Evolutionary conservation across 2,888 invertebrate genomes (phyloP).

Genomic region (Neoaliturus tenellus): DNA sequence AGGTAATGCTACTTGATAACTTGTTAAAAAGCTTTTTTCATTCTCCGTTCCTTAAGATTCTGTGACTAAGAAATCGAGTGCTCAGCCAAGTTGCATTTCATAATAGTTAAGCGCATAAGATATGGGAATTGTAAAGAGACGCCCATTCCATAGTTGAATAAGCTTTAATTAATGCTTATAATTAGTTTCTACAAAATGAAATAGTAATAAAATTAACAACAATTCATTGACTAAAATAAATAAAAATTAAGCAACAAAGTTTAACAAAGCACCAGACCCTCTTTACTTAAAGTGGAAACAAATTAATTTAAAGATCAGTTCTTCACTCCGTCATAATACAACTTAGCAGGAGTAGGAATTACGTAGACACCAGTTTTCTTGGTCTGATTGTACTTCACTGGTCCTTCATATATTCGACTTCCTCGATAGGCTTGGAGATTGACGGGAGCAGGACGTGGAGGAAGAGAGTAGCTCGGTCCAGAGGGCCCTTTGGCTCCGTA

Average conservation of each 20-base stretch:
- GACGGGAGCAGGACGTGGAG: background rate
- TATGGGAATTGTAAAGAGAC: no score
- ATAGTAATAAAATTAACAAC: no score
- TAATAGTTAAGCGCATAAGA: no score
- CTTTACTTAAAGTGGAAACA: background rate
- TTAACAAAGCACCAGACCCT: background rate
- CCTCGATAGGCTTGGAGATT: background rate
- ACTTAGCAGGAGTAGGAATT: background rate
- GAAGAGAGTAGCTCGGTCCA: background rate
- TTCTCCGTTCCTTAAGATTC: no score
- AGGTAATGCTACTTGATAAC: no score
- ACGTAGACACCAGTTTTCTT: slow-evolving; percentile 16
- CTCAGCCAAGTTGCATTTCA: no score
- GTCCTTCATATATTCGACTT: background rate
- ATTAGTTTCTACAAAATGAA: no score
- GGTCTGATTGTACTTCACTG: slow-evolving; percentile 6
- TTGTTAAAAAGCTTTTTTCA: no score
- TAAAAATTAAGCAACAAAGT: background rate
- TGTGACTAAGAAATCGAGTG: no score
- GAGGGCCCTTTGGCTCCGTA: background rate
- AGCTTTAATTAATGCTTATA: no score
- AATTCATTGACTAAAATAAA: no score
- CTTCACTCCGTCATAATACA: slow-evolving; percentile 1
- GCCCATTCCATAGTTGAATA: no score
- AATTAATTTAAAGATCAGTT: background rate